Conservation (phyloP, 2,797 vertebrate species). For the Atherinosoma microstoma region DNA sequence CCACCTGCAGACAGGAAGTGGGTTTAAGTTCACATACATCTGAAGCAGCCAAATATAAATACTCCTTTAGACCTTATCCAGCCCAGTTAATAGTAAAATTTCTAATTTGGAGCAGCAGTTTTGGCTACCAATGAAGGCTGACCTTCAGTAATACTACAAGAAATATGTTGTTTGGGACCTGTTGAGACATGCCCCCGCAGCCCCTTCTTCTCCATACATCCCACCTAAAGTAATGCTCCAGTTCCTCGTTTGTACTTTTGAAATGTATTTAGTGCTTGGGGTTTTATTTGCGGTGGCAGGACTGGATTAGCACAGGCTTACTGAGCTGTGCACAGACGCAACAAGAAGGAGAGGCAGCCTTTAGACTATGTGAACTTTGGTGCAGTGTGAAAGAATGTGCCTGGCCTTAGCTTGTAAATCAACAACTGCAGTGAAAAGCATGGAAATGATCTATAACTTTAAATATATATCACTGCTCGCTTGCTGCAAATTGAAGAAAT, state of each 20-base stretch:
- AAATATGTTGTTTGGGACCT: slow-evolving; percentile 54
- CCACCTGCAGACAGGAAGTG: slow-evolving; percentile 73
- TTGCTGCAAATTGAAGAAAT: not conserved
- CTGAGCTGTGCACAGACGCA: slow-evolving; percentile 49
- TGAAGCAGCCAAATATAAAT: slow-evolving; percentile 40
- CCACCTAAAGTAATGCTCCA: slow-evolving; percentile 60
- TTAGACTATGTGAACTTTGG: slow-evolving; percentile 60
- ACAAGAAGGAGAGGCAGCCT: slow-evolving; percentile 51
- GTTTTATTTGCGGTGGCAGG: slow-evolving; percentile 67
- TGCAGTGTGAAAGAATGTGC: slow-evolving; percentile 79
- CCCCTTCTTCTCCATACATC: slow-evolving; percentile 47
- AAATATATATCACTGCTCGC: not conserved
- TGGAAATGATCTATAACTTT: not conserved
- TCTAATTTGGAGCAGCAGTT: slow-evolving; percentile 17
- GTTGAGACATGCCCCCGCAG: slow-evolving; percentile 57
- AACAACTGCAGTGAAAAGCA: slow-evolving; percentile 19
- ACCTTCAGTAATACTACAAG: slow-evolving; percentile 51
- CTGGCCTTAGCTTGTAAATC: slow-evolving; percentile 37
- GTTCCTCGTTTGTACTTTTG: slow-evolving; percentile 68
- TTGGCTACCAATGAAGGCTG: slow-evolving; percentile 17
- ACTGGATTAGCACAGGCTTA: slow-evolving; percentile 69
- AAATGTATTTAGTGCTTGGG: slow-evolving; percentile 63
- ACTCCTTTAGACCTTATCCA: slow-evolving; percentile 28
- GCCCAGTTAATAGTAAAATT: slow-evolving; percentile 24
- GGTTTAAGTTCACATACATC: slow-evolving; percentile 50